phyloP scores from a whole-genome alignment of 2,797 vertebrate genomes.

The Pipistrellus nathusii region DNA sequence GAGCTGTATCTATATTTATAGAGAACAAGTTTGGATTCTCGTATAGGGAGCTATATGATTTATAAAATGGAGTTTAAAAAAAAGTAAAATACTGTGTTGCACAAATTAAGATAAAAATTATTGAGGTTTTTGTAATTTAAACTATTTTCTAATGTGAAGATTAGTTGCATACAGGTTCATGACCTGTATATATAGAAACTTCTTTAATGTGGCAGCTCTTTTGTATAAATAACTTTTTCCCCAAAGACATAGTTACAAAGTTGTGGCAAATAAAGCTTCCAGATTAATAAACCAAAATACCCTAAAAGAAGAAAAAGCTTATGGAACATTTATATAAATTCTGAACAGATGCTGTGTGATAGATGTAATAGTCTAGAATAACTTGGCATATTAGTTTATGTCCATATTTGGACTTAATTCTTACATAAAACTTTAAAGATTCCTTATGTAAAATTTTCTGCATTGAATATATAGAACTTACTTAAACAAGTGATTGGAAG shows the following conservation, averaged over 20 bases:
- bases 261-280: neutral
- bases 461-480: neutral
- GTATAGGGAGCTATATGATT: neutral
- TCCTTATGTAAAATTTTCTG: slow-evolving; percentile 17
- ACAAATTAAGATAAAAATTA: neutral
- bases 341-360: neutral
- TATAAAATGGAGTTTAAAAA: slow-evolving; percentile 18
- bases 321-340: slow-evolving; percentile 10
- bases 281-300: neutral
- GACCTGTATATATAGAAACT: neutral
- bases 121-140: neutral
- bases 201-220: neutral
- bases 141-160: neutral
- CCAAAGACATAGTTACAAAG: neutral
- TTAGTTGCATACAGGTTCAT: neutral
- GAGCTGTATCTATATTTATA: neutral
- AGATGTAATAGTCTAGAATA: neutral
- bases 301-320: slow-evolving; percentile 23
- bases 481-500: neutral
- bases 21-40: neutral
- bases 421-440: slow-evolving; percentile 55
- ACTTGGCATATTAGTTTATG: neutral
- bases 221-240: neutral
- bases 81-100: neutral
- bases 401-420: slow-evolving; percentile 4